A percentile compares a stretch with the other conserved stretches of the same genome.
Evolutionary conservation across 23 tunicate genomes (phyloP).

Genomic region (Botrylloides violaceus): DNA sequence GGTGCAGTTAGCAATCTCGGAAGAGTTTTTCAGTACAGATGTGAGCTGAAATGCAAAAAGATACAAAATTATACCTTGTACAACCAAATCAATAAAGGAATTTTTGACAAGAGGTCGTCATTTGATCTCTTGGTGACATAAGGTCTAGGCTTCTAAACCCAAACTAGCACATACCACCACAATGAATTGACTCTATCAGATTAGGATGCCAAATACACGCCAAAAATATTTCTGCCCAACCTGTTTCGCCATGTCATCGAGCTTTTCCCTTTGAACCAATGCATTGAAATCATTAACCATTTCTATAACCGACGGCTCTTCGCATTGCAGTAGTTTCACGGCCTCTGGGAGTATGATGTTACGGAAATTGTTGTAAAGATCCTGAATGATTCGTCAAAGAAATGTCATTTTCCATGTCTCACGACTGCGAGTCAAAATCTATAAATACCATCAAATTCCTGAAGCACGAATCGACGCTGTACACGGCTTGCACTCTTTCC

Average conservation of each 20-base stretch:
- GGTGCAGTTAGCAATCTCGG: constrained; percentile 25
- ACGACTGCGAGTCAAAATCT: too few species aligned
- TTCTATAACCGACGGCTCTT: constrained; percentile 78
- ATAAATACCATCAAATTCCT: constrained; percentile 49
- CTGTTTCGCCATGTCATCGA: constrained; percentile 77
- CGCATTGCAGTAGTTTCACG: constrained; percentile 69
- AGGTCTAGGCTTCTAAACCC: not conserved
- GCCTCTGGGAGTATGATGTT: constrained; percentile 94
- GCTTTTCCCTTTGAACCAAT: constrained; percentile 58
- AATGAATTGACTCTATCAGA: too few species aligned
- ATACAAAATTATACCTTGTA: too few species aligned
- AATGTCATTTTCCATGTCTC: not conserved
- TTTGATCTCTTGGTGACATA: too few species aligned
- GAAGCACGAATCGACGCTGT: constrained; percentile 46
- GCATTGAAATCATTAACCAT: constrained; percentile 46
- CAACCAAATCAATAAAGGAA: too few species aligned
- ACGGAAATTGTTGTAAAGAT: constrained; percentile 77
- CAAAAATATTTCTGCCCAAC: constrained; percentile 22
- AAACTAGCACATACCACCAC: too few species aligned
- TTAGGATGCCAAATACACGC: too few species aligned
- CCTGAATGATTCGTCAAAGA: constrained; percentile 22
- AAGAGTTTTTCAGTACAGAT: constrained; percentile 33
- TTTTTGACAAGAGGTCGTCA: too few species aligned
- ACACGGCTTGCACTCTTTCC: constrained; percentile 39
- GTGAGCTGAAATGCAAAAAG: constrained; percentile 21